These are phyloP conservation scores for Condylostylus longicornis DNA, from an alignment of 1,140 invertebrate species.

Conservation along the genomic window DNA sequence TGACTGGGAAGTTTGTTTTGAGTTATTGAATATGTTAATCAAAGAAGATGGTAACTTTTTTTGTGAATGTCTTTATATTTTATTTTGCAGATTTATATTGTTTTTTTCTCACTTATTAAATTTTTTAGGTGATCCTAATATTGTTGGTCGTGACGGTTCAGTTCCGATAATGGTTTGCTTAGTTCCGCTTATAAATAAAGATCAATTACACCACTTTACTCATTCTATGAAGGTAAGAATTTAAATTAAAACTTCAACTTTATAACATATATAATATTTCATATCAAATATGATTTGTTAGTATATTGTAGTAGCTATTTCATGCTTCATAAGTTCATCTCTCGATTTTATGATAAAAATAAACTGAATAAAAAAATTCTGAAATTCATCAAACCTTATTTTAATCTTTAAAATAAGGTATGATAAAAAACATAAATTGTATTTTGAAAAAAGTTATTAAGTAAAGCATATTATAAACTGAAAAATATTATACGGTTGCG, in stretches of 20 bases:
- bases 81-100: not conserved
- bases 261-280: not conserved
- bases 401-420: not conserved
- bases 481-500: no score
- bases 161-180: conserved; percentile 59
- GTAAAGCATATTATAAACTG: no score
- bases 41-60: conserved; percentile 41
- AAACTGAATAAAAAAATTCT: no score
- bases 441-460: no score
- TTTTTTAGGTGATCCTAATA: conserved; percentile 41
- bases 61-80: not conserved
- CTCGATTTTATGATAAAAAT: no score
- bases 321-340: no score
- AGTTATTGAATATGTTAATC: conserved; percentile 53
- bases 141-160: conserved; percentile 53
- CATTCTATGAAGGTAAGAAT: conserved; percentile 56
- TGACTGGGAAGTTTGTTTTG: conserved; percentile 64
- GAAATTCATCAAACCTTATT: no score
- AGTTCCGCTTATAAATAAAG: conserved; percentile 58
- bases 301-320: no score
- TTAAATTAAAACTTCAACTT: not conserved
- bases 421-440: no score
- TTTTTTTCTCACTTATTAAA: not conserved
- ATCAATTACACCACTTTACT: conserved; percentile 55
- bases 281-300: no score